Conservation (phyloP, 2,888 invertebrate species). For the Caenorhabditis doughertyi region DNA sequence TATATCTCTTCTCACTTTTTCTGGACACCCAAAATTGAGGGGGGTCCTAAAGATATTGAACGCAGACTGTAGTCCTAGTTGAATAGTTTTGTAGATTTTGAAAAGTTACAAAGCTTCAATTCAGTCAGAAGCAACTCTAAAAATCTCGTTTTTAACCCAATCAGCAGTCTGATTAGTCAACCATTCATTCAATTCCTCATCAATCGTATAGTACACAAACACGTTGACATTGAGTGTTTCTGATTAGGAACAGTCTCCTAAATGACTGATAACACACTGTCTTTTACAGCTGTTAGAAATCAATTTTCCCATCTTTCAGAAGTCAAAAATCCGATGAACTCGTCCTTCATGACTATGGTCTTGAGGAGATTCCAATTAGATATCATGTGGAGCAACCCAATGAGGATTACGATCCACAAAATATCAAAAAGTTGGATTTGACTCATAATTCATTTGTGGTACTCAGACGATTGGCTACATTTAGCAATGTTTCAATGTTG, state of each 20-base stretch:
- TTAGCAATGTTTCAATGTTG: conserved; percentile 67
- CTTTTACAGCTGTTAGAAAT: too few relatives aligned
- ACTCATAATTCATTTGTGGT: conserved; percentile 67
- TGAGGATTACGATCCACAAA: conserved; percentile 65
- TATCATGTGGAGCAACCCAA: conserved; percentile 50
- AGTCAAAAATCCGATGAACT: conserved; percentile 47
- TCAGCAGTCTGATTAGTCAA: too few relatives aligned
- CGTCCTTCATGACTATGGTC: conserved; percentile 54
- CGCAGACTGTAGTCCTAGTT: too few relatives aligned
- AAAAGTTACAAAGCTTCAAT: too few relatives aligned
- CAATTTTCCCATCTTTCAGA: conserved; percentile 20
- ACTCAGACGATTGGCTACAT: conserved; percentile 58
- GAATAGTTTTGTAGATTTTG: too few relatives aligned
- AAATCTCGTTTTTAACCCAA: too few relatives aligned
- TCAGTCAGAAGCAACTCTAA: too few relatives aligned
- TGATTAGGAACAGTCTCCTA: background rate
- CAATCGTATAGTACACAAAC: background rate
- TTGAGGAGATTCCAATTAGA: conserved; percentile 64
- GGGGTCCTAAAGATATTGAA: too few relatives aligned
- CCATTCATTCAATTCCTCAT: too few relatives aligned
- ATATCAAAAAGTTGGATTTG: conserved; percentile 65
- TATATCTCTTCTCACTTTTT: too few relatives aligned
- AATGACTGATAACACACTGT: background rate
- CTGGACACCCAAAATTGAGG: too few relatives aligned
- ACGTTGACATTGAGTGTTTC: background rate